Evolutionary conservation across 2,888 invertebrate genomes (phyloP), one percentile per base, ranked within the genome.

Genomic region (Autographa gamma): DNA sequence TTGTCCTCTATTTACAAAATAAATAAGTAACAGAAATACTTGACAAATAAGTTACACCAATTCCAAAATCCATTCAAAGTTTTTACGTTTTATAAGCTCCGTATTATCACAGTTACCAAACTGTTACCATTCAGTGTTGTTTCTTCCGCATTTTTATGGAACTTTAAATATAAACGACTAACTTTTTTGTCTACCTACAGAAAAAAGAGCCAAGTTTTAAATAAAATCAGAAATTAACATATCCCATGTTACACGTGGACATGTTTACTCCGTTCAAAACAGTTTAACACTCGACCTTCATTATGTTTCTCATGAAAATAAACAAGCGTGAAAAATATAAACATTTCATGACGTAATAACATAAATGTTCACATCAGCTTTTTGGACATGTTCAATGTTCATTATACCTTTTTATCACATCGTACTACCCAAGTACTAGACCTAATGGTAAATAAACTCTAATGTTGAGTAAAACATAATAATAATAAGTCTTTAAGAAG

Each of bases 191-290:
- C 25, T 19, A 25, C 54, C 13, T 16, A 48, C 54, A 32, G 18
- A 56, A 63, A n/a, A 48, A 54, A 11, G 32, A 34, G 32, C 7
- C 19, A 14, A 63, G 16, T 52, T 56, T 56, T 25, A 56, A 56
- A 56, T 56, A 19, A 5, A 34, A 13, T 32, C 32, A 31, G 67
- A 64, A 11, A 54, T 54, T 54, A 54, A 19, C 54, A 54, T 54
- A 62, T 34, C 16, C 9, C 60, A 41, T 63, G 67, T 32, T 41
- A 25, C 14, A 56, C 19, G 11, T 32, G 34, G 56, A 52, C 62
- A 34, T 62, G 69, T 66, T 63, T 18, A 25, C 58, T 66, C 52
- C 3, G 43, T 63, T 34, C 41, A 65, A 79, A 76, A 54, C 62
- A 65, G 58, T 73, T 31, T 60, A 32, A 25, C 54, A 54, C 62